These are phyloP conservation scores for Antigone vipio DNA, from an alignment of 2,113 vertebrate species.

Conservation along the genomic window DNA sequence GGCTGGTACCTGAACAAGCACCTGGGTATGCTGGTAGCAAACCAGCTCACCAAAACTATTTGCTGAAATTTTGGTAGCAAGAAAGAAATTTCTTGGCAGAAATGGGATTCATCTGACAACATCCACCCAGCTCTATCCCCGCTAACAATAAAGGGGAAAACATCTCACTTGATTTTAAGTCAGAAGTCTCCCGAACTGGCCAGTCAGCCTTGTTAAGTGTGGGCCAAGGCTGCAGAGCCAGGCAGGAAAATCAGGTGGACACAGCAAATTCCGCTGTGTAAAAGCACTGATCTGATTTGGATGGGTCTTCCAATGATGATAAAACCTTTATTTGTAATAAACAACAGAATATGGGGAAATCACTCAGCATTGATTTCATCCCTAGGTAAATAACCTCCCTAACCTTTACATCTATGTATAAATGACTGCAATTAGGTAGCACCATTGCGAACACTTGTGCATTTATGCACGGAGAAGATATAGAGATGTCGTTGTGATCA, in stretches of 20 bases:
- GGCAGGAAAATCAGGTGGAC: neutral
- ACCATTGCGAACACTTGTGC: neutral
- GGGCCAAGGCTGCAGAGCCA: neutral
- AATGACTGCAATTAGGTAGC: neutral
- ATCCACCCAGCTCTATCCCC: neutral
- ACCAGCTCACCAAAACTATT: neutral
- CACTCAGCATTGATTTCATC: neutral
- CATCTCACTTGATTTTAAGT: neutral
- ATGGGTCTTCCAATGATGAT: neutral
- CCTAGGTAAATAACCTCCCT: constrained; percentile 1
- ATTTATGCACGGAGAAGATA: constrained; percentile 42
- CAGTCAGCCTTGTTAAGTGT: fast-evolving
- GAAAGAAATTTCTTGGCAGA: neutral
- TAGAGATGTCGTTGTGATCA: neutral
- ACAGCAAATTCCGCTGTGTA: neutral
- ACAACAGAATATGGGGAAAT: neutral
- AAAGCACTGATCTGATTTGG: neutral
- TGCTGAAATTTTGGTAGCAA: neutral
- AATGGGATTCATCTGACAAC: neutral
- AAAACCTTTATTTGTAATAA: neutral
- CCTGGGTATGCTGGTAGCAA: neutral
- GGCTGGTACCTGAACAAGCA: neutral
- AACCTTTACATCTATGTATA: constrained; percentile 38
- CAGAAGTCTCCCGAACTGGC: neutral
- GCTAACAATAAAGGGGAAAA: neutral